These are phyloP conservation scores for Drosophila subsilvestris DNA, from an alignment of 2,888 invertebrate genomes.

Conservation along the genomic window DNA sequence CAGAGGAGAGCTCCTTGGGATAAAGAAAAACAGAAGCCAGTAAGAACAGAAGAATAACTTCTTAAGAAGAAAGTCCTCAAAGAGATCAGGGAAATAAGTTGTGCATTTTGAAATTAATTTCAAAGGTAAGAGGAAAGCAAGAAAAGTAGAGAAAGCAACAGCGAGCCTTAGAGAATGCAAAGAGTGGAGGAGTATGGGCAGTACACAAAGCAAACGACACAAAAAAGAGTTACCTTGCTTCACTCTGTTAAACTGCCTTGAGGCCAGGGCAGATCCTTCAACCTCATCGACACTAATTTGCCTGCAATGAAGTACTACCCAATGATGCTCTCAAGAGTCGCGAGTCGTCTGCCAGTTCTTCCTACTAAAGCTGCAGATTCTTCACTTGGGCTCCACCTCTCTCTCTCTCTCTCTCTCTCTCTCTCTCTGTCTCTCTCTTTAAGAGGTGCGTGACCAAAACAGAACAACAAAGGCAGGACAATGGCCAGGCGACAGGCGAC, in stretches of 20 bases:
- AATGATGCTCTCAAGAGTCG: conserved; percentile 56
- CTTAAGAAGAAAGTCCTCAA: not conserved
- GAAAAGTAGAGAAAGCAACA: not conserved
- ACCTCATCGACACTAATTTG: conserved; percentile 72
- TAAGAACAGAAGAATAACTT: not conserved
- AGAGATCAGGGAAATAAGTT: no score
- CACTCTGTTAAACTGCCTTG: not conserved
- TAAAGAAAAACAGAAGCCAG: no score
- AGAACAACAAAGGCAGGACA: conserved; percentile 38
- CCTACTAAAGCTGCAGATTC: conserved; percentile 2
- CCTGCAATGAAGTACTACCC: conserved; percentile 61
- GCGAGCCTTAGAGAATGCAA: not conserved
- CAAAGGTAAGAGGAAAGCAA: no score
- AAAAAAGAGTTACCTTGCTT: not conserved
- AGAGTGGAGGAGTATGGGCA: no score
- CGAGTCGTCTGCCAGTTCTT: not conserved
- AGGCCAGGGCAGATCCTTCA: not conserved
- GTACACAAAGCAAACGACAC: no score
- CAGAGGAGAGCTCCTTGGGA: not conserved
- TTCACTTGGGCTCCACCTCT: not conserved
- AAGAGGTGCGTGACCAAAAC: conserved; percentile 59
- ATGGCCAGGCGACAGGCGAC: conserved; percentile 22
- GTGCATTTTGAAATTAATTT: no score
- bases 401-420: no score
- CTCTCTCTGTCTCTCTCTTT: conserved; percentile 17